These are phyloP conservation scores for Ibycter americanus DNA, from an alignment of 2,797 vertebrate genomes.

Conservation along the genomic window DNA sequence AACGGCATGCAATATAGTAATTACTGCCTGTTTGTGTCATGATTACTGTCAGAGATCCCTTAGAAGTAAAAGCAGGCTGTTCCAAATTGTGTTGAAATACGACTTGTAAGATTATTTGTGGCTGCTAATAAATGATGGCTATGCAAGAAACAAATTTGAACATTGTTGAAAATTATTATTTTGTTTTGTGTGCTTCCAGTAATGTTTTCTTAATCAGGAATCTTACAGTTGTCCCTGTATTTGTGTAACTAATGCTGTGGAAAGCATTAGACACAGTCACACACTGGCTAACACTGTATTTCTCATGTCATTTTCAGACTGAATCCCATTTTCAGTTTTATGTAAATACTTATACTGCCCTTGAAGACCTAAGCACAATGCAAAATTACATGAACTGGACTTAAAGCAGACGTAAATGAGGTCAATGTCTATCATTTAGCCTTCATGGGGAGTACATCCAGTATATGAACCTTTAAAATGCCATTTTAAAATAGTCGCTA, in stretches of 20 bases:
- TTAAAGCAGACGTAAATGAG: not conserved
- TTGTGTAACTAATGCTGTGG: not conserved
- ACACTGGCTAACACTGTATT: not conserved
- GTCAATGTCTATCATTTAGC: not conserved
- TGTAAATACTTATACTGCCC: not conserved
- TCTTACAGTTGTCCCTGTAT: not conserved
- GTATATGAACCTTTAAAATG: not conserved
- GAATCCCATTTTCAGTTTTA: not conserved
- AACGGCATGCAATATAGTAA: not conserved
- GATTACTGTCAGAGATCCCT: not conserved
- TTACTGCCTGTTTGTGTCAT: not conserved
- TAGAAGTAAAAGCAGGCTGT: constrained; percentile 1
- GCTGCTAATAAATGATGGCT: not conserved
- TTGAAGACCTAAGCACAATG: not conserved
- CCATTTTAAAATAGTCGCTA: not conserved
- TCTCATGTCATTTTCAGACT: not conserved
- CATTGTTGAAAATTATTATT: not conserved
- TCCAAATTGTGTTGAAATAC: constrained; percentile 8
- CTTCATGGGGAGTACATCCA: not conserved
- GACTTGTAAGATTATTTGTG: not conserved
- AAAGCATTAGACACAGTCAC: not conserved
- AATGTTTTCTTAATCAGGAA: constrained; percentile 2
- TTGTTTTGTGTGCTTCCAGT: constrained; percentile 33
- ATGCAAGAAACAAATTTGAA: constrained; percentile 10
- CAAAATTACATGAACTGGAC: not conserved